phyloP scores from a whole-genome alignment of 2,888 invertebrate species.

The Baccha elongata region DNA sequence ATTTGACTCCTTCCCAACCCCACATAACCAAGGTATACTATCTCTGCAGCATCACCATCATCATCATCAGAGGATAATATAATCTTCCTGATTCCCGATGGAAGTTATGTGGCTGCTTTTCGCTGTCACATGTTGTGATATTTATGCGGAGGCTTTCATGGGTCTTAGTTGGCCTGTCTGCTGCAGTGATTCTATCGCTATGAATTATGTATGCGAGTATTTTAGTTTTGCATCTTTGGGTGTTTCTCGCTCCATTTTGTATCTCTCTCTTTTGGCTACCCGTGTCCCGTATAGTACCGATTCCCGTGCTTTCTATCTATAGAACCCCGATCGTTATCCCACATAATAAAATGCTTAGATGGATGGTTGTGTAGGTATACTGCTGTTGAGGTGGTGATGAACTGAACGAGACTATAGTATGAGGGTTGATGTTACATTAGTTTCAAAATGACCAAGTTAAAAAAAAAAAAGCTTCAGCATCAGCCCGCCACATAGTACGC shows the following conservation, averaged over 20 bases:
- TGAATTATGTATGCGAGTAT: slow-evolving; percentile 75
- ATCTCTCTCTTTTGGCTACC: not conserved
- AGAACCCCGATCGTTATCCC: slow-evolving; percentile 52
- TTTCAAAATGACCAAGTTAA: slow-evolving; percentile 29
- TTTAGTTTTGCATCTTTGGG: slow-evolving; percentile 72
- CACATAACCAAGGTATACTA: slow-evolving; percentile 63
- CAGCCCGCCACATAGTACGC: slow-evolving; percentile 28
- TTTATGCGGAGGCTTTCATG: slow-evolving; percentile 76
- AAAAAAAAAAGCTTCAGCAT: slow-evolving; percentile 6
- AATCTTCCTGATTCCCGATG: slow-evolving; percentile 75
- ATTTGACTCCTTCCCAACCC: no score
- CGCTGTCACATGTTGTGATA: slow-evolving; percentile 77
- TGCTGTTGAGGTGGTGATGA: not conserved
- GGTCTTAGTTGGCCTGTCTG: slow-evolving; percentile 76
- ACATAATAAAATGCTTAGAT: slow-evolving; percentile 68
- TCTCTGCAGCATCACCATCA: slow-evolving; percentile 64
- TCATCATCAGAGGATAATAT: slow-evolving; percentile 72
- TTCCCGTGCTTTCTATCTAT: slow-evolving; percentile 16
- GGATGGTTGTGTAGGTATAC: slow-evolving; percentile 24
- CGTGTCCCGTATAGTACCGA: not conserved
- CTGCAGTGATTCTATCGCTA: slow-evolving; percentile 76
- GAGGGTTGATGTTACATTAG: slow-evolving; percentile 19
- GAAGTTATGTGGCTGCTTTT: slow-evolving; percentile 77
- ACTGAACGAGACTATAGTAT: slow-evolving; percentile 1
- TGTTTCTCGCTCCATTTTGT: slow-evolving; percentile 24